Evolutionary conservation across 2,113 vertebrate species (phyloP), one percentile per base, ranked within the genome.

Genomic region (Pterocles gutturalis): DNA sequence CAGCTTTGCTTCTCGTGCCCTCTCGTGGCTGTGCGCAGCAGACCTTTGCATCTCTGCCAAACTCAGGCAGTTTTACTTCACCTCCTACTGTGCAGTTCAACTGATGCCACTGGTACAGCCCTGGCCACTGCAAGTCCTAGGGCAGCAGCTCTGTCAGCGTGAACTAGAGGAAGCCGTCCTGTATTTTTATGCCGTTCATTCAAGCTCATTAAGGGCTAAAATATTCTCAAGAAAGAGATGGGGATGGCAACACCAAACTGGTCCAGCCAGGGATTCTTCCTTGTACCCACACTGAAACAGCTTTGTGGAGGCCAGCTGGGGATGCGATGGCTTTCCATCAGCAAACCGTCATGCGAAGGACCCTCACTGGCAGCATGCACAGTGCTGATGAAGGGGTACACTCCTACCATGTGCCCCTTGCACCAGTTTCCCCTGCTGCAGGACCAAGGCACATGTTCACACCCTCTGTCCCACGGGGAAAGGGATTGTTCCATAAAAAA

Each of bases 371-470:
- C 26, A 70, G 28, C 61, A 46, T 4, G 0, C 55, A 31, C 0
- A 0, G 33, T 36, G 31, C 53, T 5, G 10, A 4, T 1, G 5
- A 9, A 1, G 5, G 26, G 38, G 5, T 65, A 18, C 1, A 0
- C 16, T 60, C 31, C 46, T 28, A 15, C 7, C 28, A 54, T 0
- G 0, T 1, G 3, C 13, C 20, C 48, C 4, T 1, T 28, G 51
- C 54, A 48, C 26, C 18, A 31, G 2, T 25, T 49, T 54, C 36
- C 24, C 24, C 70, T n/a, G 15, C 55, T 24, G 3, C 48, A 25
- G 45, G 70, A 38, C n/a, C 1, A 0, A 71, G n/a, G 14, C 19
- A 17, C 22, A 18, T 9, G 11, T 77, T 76, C 67, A 58, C 15
- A 43, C 7, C 5, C 19, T 31, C 28, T 45, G 4, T 20, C 10